These are phyloP conservation scores for Harpegnathos saltator DNA, from an alignment of 1,140 invertebrate species.

Conservation along the genomic window DNA sequence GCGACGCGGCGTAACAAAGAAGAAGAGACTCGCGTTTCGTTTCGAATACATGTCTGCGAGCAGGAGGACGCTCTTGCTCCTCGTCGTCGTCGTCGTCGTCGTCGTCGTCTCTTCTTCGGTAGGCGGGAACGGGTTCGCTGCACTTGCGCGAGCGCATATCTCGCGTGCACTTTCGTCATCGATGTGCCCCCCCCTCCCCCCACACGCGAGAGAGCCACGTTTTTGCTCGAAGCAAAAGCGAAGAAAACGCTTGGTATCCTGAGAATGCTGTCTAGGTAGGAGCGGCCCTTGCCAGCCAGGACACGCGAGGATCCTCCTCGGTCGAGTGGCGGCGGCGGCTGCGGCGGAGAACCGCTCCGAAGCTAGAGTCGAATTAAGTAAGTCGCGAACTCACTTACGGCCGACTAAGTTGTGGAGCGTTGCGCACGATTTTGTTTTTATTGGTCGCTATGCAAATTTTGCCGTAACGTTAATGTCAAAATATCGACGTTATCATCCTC, in stretches of 20 bases:
- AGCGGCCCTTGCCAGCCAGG: conserved; percentile 70
- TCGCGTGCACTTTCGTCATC: conserved; percentile 74
- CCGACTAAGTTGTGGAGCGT: not conserved
- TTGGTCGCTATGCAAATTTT: not conserved
- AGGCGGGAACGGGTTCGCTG: conserved; percentile 14
- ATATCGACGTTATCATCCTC: not conserved
- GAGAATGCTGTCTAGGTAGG: conserved; percentile 72
- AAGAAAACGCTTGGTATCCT: conserved; percentile 73
- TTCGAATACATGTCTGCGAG: not conserved
- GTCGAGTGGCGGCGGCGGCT: too few species aligned
- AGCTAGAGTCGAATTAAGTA: conserved; percentile 5
- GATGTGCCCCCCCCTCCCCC: conserved; percentile 59
- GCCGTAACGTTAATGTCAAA: not conserved
- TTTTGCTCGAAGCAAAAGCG: conserved; percentile 71
- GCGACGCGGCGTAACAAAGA: too few species aligned
- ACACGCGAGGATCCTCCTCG: conserved; percentile 69
- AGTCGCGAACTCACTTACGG: not conserved
- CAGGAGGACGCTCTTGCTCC: not conserved
- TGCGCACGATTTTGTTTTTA: not conserved
- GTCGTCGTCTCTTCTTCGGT: not conserved
- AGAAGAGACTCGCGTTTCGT: not conserved
- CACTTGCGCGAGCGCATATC: conserved; percentile 55
- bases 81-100: too few species aligned
- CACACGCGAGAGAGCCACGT: conserved; percentile 61
- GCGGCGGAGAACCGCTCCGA: conserved; percentile 24